Evolutionary conservation across 1,140 invertebrate species (phyloP), one percentile per base, ranked within the genome.

Genomic region (Dendrolimus kikuchii): DNA sequence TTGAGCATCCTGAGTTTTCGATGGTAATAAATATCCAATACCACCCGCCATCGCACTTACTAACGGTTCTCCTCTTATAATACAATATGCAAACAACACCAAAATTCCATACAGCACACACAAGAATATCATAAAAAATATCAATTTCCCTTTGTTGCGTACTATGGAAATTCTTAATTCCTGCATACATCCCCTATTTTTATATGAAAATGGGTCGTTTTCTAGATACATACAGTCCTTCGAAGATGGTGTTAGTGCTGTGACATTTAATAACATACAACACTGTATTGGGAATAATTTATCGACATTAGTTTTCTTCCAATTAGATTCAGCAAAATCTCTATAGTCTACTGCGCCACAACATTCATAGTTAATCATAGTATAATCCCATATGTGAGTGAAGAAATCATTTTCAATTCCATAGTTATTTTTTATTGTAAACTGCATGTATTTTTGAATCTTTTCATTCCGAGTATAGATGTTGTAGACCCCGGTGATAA

Each of bases 351-450:
- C 52, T 0, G 66, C 70, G 2, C 82, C 82, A 47, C 82, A 86
- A 48, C 82, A 86, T 56, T 84, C 68, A 41, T 78, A 77, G 2
- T 71, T 71, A 6, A 81, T 52, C 82, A 86, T 86, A 8, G 82
- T 49, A 44, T 81, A 70, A 47, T 86, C 54, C 72, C 68, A 81
- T 5, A 78, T 38, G 37, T 66, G 53, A 0, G 76, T 78, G 36
- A 82, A 71, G 0, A 86, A 49, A 63, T 86, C 81, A 38, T 78
- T 71, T 6, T 82, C 69, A 40, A 62, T 71, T 0, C 82, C 82
- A 54, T 86, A 86, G 44, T 77, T 63, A 2, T 40, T 56, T 5
- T 47, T 39, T 46, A 86, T 62, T 1, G 77, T 64, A 0, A 44
- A 44, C 10, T 60, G 59, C 37, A 83, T 57, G 36, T 71, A 79